Evolutionary conservation across 2,888 invertebrate genomes (phyloP), one percentile per base, ranked within the genome.

Genomic region (Eurytoma adleriae): DNA sequence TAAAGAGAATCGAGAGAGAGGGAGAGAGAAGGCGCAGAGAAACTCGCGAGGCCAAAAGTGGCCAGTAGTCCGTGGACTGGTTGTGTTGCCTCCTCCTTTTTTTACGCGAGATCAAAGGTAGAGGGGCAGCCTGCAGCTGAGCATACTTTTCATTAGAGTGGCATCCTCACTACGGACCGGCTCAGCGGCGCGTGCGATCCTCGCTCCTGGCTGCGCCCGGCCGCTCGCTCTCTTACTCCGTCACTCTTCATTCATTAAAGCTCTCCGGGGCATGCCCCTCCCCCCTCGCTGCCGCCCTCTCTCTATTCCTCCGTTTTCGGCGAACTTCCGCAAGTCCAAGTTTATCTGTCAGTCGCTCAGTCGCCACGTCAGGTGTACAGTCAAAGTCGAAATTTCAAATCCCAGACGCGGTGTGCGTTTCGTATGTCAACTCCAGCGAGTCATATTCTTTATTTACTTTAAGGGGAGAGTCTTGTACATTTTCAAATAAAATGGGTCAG

Each of bases 91-190:
- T 48, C 52, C 52, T 10, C 48, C 48, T 83, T 84, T 85, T 84
- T 76, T 82, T 83, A 83, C 82, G 81, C 81, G 84, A 86, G 88
- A 88, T 88, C 87, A 88, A 88, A 88, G 40, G 88, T 84, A 40
- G 40, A 40, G 40, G 40, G 40, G 40, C 40, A 80, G 57, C 66
- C 40, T 40, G 40, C 81, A 83, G 85, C 84, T 83, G 83, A 86
- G 86, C 86, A 86, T 85, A 84, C 85, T 85, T 87, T 88, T 87
- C 87, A 86, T 88, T 86, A 86, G 84, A 84, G 84, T 82, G 82
- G 84, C 85, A 57, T 30, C 24, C 40, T 24, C 18, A 66, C 40
- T 40, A 40, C 40, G 40, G 18, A 57, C 24, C 27, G 54, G 67
- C 86, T 73, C 67, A 76, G 67, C 62, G 72, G 72, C 54, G 67